phyloP scores from a whole-genome alignment of 2,888 invertebrate genomes.

The Trichopoda pennipes region DNA sequence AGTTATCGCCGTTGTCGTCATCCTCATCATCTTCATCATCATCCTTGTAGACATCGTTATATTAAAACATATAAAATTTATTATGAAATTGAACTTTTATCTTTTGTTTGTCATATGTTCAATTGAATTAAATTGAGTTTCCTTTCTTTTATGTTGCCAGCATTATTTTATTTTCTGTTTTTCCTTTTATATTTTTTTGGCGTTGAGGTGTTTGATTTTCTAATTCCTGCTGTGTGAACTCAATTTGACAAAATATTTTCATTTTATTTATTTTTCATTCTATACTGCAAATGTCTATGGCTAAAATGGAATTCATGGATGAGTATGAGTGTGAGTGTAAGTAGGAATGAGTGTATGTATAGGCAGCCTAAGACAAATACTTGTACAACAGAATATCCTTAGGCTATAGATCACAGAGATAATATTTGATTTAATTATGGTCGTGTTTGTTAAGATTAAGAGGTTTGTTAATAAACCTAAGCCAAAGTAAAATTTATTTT shows the following conservation, averaged over 20 bases:
- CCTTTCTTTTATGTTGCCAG: constrained; percentile 22
- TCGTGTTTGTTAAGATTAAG: constrained; percentile 52
- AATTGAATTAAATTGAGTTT: constrained; percentile 59
- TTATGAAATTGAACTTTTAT: constrained; percentile 67
- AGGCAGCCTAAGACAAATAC: background rate
- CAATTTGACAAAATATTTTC: constrained; percentile 54
- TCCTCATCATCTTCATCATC: constrained; percentile 26
- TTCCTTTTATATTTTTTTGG: constrained; percentile 9
- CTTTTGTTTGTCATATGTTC: constrained; percentile 62
- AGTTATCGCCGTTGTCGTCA: constrained; percentile 28
- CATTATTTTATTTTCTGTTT: background rate
- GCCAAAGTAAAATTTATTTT: constrained; percentile 33
- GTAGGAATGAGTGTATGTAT: too few relatives aligned
- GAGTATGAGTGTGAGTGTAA: background rate
- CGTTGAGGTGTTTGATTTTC: constrained; percentile 62
- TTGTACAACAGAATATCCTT: constrained; percentile 24
- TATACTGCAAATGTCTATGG: constrained; percentile 13
- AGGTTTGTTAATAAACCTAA: constrained; percentile 33
- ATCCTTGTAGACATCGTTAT: constrained; percentile 30
- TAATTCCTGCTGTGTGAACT: constrained; percentile 62
- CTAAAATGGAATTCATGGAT: background rate
- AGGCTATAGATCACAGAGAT: constrained; percentile 58
- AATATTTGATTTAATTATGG: constrained; percentile 67
- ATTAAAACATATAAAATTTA: constrained; percentile 66
- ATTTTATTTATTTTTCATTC: constrained; percentile 40